A percentile compares a stretch with the other conserved stretches of the same genome.
phyloP scores from a whole-genome alignment of 2,797 vertebrate species.

The Saxicola maurus region DNA sequence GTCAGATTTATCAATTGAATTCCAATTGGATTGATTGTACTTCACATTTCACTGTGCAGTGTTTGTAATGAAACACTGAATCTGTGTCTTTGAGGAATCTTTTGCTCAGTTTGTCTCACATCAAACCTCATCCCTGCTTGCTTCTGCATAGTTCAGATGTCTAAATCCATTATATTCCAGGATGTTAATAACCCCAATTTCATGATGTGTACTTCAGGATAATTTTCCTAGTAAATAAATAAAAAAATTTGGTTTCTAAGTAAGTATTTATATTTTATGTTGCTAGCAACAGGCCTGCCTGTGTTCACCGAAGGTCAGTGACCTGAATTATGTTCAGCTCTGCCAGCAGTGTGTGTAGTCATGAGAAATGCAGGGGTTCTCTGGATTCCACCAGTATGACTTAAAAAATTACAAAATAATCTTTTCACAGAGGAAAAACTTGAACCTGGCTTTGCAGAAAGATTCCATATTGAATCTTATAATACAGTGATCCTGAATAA shows the following conservation, averaged over 20 bases:
- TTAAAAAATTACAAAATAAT: background rate
- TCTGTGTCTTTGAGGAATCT: background rate
- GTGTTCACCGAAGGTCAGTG: conserved; percentile 33
- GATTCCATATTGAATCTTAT: background rate
- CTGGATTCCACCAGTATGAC: background rate
- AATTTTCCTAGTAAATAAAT: background rate
- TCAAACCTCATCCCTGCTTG: background rate
- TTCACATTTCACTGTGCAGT: background rate
- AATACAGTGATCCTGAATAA: background rate
- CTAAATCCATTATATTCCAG: background rate
- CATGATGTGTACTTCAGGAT: background rate
- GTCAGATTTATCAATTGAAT: background rate
- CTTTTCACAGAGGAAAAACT: background rate
- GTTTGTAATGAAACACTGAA: background rate
- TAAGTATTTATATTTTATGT: conserved; percentile 29
- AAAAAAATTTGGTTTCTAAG: background rate
- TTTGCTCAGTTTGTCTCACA: background rate
- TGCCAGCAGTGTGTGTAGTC: background rate
- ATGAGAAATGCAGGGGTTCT: background rate
- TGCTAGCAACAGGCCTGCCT: conserved; percentile 33
- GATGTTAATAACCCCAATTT: background rate
- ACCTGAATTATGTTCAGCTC: conserved; percentile 40
- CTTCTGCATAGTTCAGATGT: background rate
- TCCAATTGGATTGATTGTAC: background rate
- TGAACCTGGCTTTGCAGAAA: background rate